Evolutionary conservation across 2,113 vertebrate species (phyloP).

Genomic region (Anseranas semipalmata): DNA sequence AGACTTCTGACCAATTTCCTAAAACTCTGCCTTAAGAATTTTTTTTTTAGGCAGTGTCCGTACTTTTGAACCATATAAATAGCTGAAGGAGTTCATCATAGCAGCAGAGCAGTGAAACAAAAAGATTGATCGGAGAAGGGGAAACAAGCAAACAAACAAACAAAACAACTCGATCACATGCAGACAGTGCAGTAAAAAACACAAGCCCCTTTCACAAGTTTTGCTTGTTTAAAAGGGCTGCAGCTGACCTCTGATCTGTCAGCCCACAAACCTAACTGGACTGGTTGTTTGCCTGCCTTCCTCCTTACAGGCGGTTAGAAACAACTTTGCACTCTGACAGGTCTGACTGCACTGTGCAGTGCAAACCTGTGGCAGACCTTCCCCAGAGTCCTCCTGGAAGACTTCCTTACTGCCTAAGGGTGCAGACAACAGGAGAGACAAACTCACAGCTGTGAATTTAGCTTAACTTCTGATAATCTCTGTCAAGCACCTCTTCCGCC

Average conservation of each 20-base stretch:
- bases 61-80: not conserved
- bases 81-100: not conserved
- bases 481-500: not conserved
- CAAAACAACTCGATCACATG: not conserved
- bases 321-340: not conserved
- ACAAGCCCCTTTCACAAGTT: not conserved
- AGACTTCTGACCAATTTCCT: constrained; percentile 52
- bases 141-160: no score
- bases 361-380: not conserved
- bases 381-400: not conserved
- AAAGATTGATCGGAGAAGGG: not conserved
- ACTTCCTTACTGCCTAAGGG: not conserved
- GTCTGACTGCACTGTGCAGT: no score
- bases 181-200: not conserved
- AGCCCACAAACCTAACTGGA: not conserved
- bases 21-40: not conserved
- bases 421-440: not conserved
- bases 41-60: not conserved
- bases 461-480: not conserved
- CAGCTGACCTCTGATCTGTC: not conserved
- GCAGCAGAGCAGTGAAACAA: not conserved
- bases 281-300: not conserved
- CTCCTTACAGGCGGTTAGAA: accelerated
- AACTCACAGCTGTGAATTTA: not conserved
- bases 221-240: not conserved